Percentiles rank a stretch among this genome's conserved stretches.
Conservation (phyloP, 2,113 vertebrate genomes). For the Cacatua alba region DNA sequence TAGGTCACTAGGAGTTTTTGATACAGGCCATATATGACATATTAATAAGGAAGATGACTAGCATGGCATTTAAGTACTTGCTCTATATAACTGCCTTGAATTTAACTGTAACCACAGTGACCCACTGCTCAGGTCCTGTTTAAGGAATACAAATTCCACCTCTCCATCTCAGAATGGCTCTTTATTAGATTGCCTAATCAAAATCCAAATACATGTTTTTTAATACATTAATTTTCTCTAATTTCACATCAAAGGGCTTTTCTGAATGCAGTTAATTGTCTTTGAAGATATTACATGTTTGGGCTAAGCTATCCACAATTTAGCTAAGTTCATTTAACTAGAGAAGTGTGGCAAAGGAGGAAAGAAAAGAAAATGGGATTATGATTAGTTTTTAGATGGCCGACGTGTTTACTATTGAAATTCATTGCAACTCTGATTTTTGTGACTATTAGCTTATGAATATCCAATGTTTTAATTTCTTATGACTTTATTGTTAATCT, state of each 20-base stretch:
- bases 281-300: constrained; percentile 33
- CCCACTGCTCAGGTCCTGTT: background rate
- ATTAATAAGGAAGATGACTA: background rate
- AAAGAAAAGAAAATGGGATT: constrained; percentile 33
- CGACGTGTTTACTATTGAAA: background rate
- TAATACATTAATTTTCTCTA: background rate
- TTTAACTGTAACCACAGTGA: background rate
- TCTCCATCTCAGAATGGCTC: background rate
- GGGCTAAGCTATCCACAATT: background rate
- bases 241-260: constrained; percentile 40
- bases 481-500: background rate
- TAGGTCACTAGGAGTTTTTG: background rate
- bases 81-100: background rate
- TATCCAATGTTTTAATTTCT: background rate
- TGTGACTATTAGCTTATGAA: constrained; percentile 5
- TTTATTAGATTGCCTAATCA: background rate
- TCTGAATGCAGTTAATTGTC: constrained; percentile 27
- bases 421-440: background rate
- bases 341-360: background rate
- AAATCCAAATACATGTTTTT: background rate
- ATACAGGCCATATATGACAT: background rate
- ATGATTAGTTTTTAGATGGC: background rate
- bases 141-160: background rate
- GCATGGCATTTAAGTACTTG: background rate
- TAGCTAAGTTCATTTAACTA: background rate